These are phyloP conservation scores for Ceratosolen fusciceps DNA, from an alignment of 1,140 invertebrate genomes.

Conservation along the genomic window DNA sequence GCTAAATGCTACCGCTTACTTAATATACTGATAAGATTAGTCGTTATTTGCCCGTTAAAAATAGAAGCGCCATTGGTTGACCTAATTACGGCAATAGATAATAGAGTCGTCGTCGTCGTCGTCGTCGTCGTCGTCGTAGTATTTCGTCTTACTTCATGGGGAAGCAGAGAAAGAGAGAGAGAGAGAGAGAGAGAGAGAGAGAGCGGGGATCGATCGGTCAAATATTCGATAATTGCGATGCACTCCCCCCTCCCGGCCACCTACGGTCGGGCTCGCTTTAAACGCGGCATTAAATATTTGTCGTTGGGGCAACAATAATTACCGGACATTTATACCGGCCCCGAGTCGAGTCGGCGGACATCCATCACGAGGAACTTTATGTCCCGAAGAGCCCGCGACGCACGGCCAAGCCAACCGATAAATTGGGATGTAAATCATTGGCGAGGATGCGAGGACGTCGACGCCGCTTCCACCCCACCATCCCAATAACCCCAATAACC, in stretches of 20 bases:
- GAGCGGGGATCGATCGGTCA: too few species aligned
- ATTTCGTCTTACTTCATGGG: too few species aligned
- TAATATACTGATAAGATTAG: constrained; percentile 2
- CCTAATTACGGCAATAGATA: background rate
- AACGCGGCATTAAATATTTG: constrained; percentile 18
- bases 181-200: too few species aligned
- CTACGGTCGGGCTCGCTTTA: too few species aligned
- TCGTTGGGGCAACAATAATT: constrained; percentile 46
- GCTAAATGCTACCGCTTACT: constrained; percentile 9
- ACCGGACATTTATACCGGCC: too few species aligned
- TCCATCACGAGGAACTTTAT: background rate
- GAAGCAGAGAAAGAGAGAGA: too few species aligned
- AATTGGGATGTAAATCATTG: constrained; percentile 47
- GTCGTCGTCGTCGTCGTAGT: too few species aligned
- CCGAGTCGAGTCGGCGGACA: background rate
- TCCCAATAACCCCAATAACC: background rate
- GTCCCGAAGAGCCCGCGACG: background rate
- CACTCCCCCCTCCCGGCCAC: too few species aligned
- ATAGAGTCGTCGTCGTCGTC: too few species aligned
- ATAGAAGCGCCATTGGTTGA: background rate
- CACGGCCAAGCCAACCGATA: constrained; percentile 28
- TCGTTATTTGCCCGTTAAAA: background rate
- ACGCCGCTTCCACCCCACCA: background rate
- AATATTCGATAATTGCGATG: too few species aligned
- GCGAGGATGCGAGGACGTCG: background rate